Base-by-base conservation (phyloP, 2,113 vertebrate genomes). In the Bettongia penicillata region DNA sequence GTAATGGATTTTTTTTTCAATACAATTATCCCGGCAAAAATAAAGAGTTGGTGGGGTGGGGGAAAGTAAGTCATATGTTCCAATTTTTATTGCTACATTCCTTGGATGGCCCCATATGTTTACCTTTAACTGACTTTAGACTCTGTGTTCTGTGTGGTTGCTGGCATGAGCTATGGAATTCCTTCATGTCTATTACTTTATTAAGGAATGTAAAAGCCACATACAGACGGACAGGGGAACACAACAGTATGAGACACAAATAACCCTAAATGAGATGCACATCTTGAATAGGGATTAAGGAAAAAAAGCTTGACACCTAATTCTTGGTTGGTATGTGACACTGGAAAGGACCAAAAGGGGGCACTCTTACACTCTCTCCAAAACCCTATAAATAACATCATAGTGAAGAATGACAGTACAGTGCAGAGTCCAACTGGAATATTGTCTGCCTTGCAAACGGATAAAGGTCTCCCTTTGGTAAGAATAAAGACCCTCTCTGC, bases 151-250 rank as follows among this genome's bases (percentile, higher is more conserved):
- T 98, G 98, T 98, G 99, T 97, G 98, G 98, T 99, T 98, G 97
- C 98, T 99, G 99, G 99, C 99, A 98, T 97, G 96, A 97, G 53
- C 93, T 96, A 51, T 77, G 97, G 98, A 98, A 99, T 99, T 99
- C 99, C 99, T 99, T 98, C 98, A 91, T 98, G 98, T 99, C 98
- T 99, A 97, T 99, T 99, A 98, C 98, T 99, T 98, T 99, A 99
- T 98, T 98, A 99, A 99, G 98, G 98, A 99, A 99, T 98, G 98
- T 98, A 98, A 98, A 99, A 98, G 98, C 98, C 97, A 97, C 98
- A 98, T 98, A 97, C 97, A 97, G 95, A 97, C 98, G 84, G 61
- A 98, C 94, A 97, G 91, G 98, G 98, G 98, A 98, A 98, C 98
- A 98, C 98, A 99, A 98, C 98, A 98, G 97, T 93, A 91, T 2